Evolutionary conservation across 2,797 vertebrate species (phyloP).

Genomic region (Steatocranus sp.): DNA sequence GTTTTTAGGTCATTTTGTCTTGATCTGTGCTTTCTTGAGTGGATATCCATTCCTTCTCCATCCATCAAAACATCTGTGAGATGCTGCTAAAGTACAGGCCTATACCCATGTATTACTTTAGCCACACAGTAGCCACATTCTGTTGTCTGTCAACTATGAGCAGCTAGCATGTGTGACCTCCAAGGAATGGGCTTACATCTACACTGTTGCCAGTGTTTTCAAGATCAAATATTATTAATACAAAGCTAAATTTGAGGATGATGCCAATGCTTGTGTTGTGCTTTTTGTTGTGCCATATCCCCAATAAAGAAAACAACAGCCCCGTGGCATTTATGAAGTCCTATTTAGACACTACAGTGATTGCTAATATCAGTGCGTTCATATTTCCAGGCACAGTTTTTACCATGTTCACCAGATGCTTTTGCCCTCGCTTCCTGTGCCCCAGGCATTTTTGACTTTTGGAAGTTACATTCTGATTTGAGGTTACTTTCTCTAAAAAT

Average conservation of each 20-base stretch:
- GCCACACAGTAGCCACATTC: background rate
- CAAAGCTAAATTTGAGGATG: background rate
- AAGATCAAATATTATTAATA: background rate
- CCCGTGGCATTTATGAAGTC: background rate
- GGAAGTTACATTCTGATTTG: background rate
- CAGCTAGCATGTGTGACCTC: background rate
- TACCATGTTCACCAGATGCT: background rate
- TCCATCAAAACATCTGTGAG: background rate
- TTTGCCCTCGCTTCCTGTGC: background rate
- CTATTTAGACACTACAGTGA: background rate
- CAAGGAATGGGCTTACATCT: background rate
- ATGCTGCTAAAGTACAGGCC: background rate
- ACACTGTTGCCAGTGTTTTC: background rate
- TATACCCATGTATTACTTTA: background rate
- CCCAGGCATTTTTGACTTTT: background rate
- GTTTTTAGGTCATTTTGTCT: background rate
- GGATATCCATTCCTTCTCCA: background rate
- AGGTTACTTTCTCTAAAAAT: background rate
- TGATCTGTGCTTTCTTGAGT: background rate
- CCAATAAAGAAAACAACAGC: background rate
- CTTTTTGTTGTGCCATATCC: background rate
- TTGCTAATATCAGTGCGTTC: background rate
- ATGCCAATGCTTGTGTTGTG: too few relatives aligned
- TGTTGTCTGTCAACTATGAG: background rate
- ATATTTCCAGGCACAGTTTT: background rate